A percentile compares a stretch with the other conserved stretches of the same genome.
Conservation (phyloP, 23 tunicate species). For the Halocynthia aurantium region DNA sequence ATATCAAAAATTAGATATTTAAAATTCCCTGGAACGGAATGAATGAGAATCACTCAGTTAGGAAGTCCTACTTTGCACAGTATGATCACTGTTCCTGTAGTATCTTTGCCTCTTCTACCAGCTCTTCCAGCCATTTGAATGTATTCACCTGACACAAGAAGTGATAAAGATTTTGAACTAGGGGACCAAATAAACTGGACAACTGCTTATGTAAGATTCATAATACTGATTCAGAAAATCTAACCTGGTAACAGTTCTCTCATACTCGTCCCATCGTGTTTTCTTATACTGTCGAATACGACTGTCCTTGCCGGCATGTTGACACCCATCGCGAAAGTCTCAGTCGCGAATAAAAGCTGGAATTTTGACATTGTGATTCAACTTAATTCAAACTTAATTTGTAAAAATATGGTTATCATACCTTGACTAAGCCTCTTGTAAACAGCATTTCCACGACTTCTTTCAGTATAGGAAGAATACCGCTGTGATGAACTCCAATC, state of each 20-base stretch:
- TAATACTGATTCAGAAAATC: not conserved
- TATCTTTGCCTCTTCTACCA: conserved; percentile 93
- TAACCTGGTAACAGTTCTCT: conserved; percentile 66
- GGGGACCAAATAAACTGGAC: not conserved
- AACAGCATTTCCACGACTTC: conserved; percentile 96
- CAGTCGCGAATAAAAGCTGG: conserved; percentile 93
- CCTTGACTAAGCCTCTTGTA: conserved; percentile 92
- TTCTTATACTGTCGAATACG: conserved; percentile 86
- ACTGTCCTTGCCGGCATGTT: conserved; percentile 99
- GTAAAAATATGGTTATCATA: not conserved
- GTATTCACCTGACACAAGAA: conserved; percentile 63
- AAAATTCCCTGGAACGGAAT: not conserved
- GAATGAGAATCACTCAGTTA: not conserved
- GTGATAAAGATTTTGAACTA: not conserved
- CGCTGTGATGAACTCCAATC: conserved; percentile 94
- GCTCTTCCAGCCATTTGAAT: conserved; percentile 99
- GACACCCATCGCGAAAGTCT: conserved; percentile 99
- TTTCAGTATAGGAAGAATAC: conserved; percentile 88
- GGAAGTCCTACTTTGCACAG: conserved; percentile 54
- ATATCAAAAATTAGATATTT: no score
- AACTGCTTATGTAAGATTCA: not conserved
- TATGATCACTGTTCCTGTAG: conserved; percentile 81
- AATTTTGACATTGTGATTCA: not conserved
- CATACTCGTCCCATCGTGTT: conserved; percentile 82
- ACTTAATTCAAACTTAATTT: no score